These are phyloP conservation scores for Chrysolina haemoptera DNA, from an alignment of 2,888 invertebrate genomes.

Conservation along the genomic window DNA sequence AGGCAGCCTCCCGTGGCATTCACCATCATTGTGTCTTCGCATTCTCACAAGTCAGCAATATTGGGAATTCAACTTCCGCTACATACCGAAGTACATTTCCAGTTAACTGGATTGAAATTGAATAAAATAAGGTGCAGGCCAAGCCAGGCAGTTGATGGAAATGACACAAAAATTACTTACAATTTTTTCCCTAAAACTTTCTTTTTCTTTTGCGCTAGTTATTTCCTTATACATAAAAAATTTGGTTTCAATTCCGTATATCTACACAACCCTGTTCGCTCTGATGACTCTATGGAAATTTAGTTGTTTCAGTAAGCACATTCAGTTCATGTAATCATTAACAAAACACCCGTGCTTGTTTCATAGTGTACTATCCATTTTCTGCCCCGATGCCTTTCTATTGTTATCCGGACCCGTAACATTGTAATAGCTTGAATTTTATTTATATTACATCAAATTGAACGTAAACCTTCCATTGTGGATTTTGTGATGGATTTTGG, in stretches of 20 bases:
- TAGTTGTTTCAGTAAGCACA: constrained; percentile 12
- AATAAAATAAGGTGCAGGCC: too few species aligned
- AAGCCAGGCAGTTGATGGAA: too few species aligned
- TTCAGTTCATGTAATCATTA: constrained; percentile 8
- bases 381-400: background rate
- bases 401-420: constrained; percentile 5
- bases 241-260: background rate
- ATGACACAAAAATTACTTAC: too few species aligned
- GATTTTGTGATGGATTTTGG: background rate
- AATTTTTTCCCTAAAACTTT: too few species aligned
- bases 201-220: too few species aligned
- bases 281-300: background rate
- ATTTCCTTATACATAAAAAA: too few species aligned
- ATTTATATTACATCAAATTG: constrained; percentile 1
- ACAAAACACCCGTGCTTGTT: background rate
- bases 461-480: constrained; percentile 1
- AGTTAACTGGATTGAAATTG: too few species aligned
- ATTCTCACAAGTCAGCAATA: too few species aligned
- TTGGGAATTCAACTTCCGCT: too few species aligned
- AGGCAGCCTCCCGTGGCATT: too few species aligned
- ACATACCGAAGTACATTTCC: too few species aligned
- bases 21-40: too few species aligned
- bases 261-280: background rate
- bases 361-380: constrained; percentile 15
- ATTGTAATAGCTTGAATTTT: constrained; percentile 18